Evolutionary conservation across 2,888 invertebrate species (phyloP), one percentile per base, ranked within the genome.

Genomic region (Cosmorhoe ocellata): DNA sequence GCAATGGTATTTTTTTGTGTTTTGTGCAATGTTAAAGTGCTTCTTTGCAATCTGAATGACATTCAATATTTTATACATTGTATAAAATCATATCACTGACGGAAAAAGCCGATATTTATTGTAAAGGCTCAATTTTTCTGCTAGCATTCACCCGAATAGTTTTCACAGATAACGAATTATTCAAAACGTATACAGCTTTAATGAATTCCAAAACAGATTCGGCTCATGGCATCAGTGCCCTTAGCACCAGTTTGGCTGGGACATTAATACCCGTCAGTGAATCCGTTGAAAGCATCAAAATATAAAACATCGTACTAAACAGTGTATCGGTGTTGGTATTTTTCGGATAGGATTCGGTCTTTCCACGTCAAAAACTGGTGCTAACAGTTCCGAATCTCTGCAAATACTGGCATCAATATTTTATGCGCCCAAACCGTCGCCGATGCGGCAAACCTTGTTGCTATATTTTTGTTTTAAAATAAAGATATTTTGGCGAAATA

Each of bases 331-430:
- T 28, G n/a, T n/a, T n/a, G 27, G 1, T 9, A 7, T n/a, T 28
- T 28, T 28, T 28, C 7, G 5, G 1, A 24, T 24, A 24, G 6
- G 7, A 18, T 18, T 18, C 7, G n/a, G 27, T n/a, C n/a, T 10
- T 18, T 1, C 18, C 4, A 11, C 12, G 3, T 9, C n/a, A 33
- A 0, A 8, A 22, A 36, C 36, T 26, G 3, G 41, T 41, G 47
- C 34, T 47, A n/a, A 34, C 14, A 24, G 13, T n/a, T 28, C 18
- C 27, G 34, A 50, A 50, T 50, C 43, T 33, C 39, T 43, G 43
- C 37, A 32, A 38, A 32, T 42, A 33, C 32, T 27, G 18, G 11
- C 42, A 42, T 49, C 41, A 42, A 49, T 49, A 42, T 49, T 49
- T 42, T 9, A 49, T 49, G 37, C 14, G 31, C 12, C n/a, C 31